A percentile compares a stretch with the other conserved stretches of the same genome.
These are phyloP conservation scores for Thereva unica DNA, from an alignment of 2,888 invertebrate species.

Conservation along the genomic window DNA sequence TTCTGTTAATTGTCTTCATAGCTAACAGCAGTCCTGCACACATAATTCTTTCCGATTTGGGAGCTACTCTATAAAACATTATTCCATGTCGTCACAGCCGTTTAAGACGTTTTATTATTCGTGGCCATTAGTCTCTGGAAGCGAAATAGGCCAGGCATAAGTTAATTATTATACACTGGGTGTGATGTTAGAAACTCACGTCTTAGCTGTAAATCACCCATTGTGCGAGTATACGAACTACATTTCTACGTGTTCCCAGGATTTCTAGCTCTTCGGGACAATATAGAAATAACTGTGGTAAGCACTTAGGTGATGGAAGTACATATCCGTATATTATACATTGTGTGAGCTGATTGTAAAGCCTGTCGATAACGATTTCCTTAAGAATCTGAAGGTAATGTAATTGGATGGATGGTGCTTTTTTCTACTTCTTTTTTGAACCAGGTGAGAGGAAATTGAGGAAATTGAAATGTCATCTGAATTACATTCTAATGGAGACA, in stretches of 20 bases:
- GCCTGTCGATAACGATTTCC: no score
- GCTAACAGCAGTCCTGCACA: conserved; percentile 1
- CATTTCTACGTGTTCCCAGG: conserved; percentile 18
- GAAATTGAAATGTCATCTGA: no score
- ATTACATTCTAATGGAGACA: no score
- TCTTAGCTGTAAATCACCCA: conserved; percentile 21
- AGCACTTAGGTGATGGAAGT: no score
- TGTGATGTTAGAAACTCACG: conserved; percentile 27
- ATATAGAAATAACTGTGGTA: no score
- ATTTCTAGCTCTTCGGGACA: not conserved
- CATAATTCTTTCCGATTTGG: conserved; percentile 7
- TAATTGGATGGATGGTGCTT: no score
- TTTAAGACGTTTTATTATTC: conserved; percentile 35
- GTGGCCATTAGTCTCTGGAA: conserved; percentile 27
- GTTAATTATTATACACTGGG: conserved; percentile 26
- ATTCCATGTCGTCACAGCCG: conserved; percentile 28
- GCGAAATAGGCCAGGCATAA: conserved; percentile 25
- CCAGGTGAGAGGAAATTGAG: no score
- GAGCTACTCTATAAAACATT: conserved; percentile 11
- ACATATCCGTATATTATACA: no score
- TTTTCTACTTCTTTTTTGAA: no score
- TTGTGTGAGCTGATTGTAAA: no score
- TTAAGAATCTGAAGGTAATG: no score
- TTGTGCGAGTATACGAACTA: no score
- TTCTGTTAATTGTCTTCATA: conserved; percentile 26